These are phyloP conservation scores for Holotrichia oblita DNA, from an alignment of 1,140 invertebrate species.

Conservation along the genomic window DNA sequence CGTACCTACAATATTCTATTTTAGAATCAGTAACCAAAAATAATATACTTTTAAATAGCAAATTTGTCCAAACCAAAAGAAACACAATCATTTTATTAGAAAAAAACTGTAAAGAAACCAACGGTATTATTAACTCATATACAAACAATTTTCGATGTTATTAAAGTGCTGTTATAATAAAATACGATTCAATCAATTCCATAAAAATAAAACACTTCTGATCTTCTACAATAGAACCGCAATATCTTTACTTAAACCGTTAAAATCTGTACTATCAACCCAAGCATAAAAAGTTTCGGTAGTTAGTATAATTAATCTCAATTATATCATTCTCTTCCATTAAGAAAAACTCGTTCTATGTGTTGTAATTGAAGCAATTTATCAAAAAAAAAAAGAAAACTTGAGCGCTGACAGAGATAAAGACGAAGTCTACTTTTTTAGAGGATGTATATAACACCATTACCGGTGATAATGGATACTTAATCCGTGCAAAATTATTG, in stretches of 20 bases:
- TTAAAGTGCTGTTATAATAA: background rate
- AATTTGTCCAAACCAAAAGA: no score
- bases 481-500: background rate
- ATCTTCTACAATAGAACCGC: no score
- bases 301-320: slow-evolving; percentile 9
- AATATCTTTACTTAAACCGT: background rate
- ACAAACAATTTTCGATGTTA: background rate
- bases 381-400: no score
- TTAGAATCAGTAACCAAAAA: no score
- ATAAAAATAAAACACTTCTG: no score
- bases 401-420: no score
- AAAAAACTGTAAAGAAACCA: no score
- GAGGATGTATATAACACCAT: background rate
- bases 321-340: background rate
- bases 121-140: no score
- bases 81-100: no score
- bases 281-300: slow-evolving; percentile 6
- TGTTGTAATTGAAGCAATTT: background rate
- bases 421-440: background rate
- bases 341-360: background rate
- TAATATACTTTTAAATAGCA: no score
- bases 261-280: background rate
- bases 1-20: no score
- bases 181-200: background rate
- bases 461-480: background rate